A percentile compares a stretch with the other conserved stretches of the same genome.
These are phyloP conservation scores for Cricetomys ansorgei DNA, from an alignment of 2,113 vertebrate species.

Conservation along the genomic window DNA sequence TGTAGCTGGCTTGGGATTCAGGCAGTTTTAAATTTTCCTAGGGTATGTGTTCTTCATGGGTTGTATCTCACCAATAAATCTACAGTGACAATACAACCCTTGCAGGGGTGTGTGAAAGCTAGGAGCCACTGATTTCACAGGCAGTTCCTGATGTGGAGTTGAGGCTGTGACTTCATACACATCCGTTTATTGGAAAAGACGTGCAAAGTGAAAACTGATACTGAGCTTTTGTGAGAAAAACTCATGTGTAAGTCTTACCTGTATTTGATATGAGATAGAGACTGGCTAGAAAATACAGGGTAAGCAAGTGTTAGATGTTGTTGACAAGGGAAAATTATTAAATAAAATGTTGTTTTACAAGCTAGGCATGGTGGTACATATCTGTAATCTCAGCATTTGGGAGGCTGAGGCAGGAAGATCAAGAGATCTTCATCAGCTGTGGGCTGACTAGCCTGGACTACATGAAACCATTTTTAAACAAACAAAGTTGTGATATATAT, in stretches of 20 bases:
- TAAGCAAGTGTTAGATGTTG: background rate
- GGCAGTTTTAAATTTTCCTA: constrained; percentile 38
- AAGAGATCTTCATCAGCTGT: background rate
- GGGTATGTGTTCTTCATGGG: background rate
- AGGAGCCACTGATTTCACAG: constrained; percentile 8
- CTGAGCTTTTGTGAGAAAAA: background rate
- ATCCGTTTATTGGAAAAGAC: background rate
- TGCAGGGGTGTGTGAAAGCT: background rate
- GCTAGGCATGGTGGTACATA: background rate
- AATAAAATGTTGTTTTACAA: background rate
- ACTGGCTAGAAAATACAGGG: background rate
- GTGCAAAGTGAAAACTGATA: background rate
- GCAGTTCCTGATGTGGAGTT: background rate
- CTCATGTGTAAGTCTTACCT: background rate
- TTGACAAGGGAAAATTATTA: background rate
- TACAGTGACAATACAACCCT: constrained; percentile 10
- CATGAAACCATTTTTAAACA: background rate
- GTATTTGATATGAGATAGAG: background rate
- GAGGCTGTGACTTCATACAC: background rate
- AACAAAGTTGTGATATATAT: background rate
- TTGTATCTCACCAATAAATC: constrained; percentile 47
- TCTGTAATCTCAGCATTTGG: background rate
- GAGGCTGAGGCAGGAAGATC: background rate
- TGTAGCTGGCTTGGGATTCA: background rate
- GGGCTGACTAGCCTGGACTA: background rate